Percentiles rank a stretch among this genome's conserved stretches.
Conservation (phyloP, 2,888 invertebrate species). For the Drosophila longiperda region DNA sequence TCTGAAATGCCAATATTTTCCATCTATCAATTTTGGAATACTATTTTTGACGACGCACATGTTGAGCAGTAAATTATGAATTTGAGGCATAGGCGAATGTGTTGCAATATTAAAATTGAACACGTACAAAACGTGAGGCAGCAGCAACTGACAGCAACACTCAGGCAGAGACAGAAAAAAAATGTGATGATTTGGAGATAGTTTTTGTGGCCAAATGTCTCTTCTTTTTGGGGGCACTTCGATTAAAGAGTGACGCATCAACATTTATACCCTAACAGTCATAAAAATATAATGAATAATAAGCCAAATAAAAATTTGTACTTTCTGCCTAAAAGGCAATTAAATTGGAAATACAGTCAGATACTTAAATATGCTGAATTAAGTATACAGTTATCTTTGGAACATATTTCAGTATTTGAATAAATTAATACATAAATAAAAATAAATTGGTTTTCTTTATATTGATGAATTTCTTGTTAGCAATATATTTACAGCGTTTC, state of each 20-base stretch:
- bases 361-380: too few species aligned
- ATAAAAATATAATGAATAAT: background rate
- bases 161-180: slow-evolving; percentile 12
- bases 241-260: background rate
- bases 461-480: background rate
- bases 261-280: background rate
- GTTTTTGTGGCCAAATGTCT: slow-evolving; percentile 23
- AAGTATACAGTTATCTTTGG: too few species aligned
- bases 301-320: background rate
- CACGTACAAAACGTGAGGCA: slow-evolving; percentile 58
- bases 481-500: background rate
- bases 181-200: slow-evolving; percentile 29
- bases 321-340: too few species aligned
- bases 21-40: slow-evolving; percentile 53
- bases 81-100: slow-evolving; percentile 41
- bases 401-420: background rate
- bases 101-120: slow-evolving; percentile 63
- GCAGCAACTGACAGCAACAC: slow-evolving; percentile 34
- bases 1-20: slow-evolving; percentile 43
- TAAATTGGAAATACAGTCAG: background rate
- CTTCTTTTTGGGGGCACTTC: slow-evolving; percentile 14
- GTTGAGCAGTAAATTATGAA: slow-evolving; percentile 43
- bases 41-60: slow-evolving; percentile 34
- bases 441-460: background rate
- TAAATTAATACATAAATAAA: background rate